These are phyloP conservation scores for Telmatherina bonti DNA, from an alignment of 2,797 vertebrate species.

Conservation along the genomic window DNA sequence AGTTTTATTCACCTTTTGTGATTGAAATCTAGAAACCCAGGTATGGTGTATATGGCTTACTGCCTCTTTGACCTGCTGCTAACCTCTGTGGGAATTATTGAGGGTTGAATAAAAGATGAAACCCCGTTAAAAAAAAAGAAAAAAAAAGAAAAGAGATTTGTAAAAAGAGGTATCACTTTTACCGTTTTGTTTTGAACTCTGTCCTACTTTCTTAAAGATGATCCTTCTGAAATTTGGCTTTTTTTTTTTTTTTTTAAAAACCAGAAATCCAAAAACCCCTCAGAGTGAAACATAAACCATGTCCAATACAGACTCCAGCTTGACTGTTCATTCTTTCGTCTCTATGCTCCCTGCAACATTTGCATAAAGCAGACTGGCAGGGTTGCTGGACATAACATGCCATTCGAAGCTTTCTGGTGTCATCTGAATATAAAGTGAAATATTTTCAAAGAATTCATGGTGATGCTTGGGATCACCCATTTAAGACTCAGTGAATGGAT, in stretches of 20 bases:
- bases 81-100: not conserved
- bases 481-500: conserved; percentile 19
- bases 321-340: conserved; percentile 23
- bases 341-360: conserved; percentile 20
- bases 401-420: conserved; percentile 20
- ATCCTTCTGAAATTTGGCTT: not conserved
- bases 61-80: not conserved
- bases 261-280: conserved; percentile 2
- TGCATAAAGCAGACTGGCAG: conserved; percentile 28
- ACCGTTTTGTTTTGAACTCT: not conserved
- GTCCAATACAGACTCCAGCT: conserved; percentile 2
- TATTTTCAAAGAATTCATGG: conserved; percentile 16
- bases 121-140: not conserved
- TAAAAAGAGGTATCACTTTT: not conserved
- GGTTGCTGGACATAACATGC: conserved; percentile 17
- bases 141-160: not conserved
- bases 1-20: too few relatives aligned
- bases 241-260: too few relatives aligned
- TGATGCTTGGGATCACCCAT: not conserved
- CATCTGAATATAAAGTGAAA: conserved; percentile 21
- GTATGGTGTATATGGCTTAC: not conserved
- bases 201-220: not conserved
- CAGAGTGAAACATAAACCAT: conserved; percentile 6
- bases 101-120: not conserved
- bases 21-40: not conserved